Base-by-base conservation (phyloP, 2,888 invertebrate species). In the Balanococcus diminutus region DNA sequence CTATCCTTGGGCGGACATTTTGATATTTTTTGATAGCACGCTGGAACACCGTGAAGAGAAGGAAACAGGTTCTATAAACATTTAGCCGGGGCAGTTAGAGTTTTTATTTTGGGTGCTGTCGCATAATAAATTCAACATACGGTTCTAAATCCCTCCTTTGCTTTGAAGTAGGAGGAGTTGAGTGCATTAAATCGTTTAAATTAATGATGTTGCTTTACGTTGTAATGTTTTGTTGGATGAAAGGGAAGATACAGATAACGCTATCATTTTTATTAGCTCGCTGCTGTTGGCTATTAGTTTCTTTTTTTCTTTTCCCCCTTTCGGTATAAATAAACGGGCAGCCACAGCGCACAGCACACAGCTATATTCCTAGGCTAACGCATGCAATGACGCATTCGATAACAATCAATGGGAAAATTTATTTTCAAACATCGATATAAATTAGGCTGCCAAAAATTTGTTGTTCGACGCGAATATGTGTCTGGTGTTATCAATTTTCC, bases 241-340 rank as follows among this genome's bases (percentile, higher is more conserved):
- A 84, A 84, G 84, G 84, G 84, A 84, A 84, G 84, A 84, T 84
- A 42, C 75, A 84, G 84, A 84, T 84, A 84, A 84, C 72, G 84
- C 84, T 84, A 84, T 84, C 56, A 84, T 84, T 84, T 84, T 84
- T 72, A 84, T 84, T 84, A 84, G 84, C 75, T 84, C 22, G 75
- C 84, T 84, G 84, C 84, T 84, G 84, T 84, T 84, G 75, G 84
- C 84, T 84, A 84, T 84, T 84, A 84, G 84, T 84, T 84, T 75
- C 39, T 75, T 84, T 42, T 36, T 72, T 28, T 32, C n/a, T 5
- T 19, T 42, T 36, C 14, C 9, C 22, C 31, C 32, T 67, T 82
- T 82, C 28, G 22, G 39, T 16, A 11, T 46, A 11, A 25, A 16
- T 1, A 6, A 25, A 81, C 36, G 22, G n/a, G n/a, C n/a, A n/a